A percentile compares a stretch with the other conserved stretches of the same genome.
These are phyloP conservation scores for Chloroclystis v-ata DNA, from an alignment of 2,888 invertebrate genomes.

Conservation along the genomic window DNA sequence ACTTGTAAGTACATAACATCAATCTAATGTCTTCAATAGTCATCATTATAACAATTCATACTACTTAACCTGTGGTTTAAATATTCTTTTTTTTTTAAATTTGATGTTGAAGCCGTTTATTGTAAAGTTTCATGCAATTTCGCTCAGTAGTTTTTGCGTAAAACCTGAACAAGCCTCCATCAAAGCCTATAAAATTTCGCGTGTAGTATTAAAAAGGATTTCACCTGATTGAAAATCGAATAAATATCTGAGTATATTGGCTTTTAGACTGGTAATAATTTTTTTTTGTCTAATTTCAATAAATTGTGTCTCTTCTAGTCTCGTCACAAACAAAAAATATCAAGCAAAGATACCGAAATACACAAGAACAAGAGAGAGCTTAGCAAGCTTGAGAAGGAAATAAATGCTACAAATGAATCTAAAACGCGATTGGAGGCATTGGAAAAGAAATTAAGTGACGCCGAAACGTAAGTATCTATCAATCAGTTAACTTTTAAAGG, in stretches of 20 bases:
- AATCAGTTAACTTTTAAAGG: not conserved
- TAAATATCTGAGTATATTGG: no score
- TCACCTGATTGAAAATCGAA: no score
- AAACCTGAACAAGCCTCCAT: no score
- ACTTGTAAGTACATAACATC: conserved; percentile 57
- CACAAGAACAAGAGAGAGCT: conserved; percentile 77
- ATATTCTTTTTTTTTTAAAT: no score
- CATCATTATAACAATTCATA: no score
- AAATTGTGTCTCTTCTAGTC: conserved; percentile 53
- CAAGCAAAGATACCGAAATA: conserved; percentile 78
- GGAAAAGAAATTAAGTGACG: conserved; percentile 65
- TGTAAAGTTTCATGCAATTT: no score
- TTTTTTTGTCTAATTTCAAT: not conserved
- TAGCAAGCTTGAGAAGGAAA: conserved; percentile 72
- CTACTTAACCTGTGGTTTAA: no score
- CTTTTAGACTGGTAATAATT: not conserved
- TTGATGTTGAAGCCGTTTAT: no score
- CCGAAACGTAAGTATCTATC: conserved; percentile 59
- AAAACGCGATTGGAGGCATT: conserved; percentile 73
- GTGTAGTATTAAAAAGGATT: no score
- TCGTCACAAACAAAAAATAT: conserved; percentile 82
- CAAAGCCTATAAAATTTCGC: no score
- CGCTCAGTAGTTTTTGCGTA: no score
- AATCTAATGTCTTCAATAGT: no score
- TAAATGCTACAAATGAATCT: conserved; percentile 79